Evolutionary conservation across 2,113 vertebrate species (phyloP), one percentile per base, ranked within the genome.

Genomic region (Sturnus vulgaris): DNA sequence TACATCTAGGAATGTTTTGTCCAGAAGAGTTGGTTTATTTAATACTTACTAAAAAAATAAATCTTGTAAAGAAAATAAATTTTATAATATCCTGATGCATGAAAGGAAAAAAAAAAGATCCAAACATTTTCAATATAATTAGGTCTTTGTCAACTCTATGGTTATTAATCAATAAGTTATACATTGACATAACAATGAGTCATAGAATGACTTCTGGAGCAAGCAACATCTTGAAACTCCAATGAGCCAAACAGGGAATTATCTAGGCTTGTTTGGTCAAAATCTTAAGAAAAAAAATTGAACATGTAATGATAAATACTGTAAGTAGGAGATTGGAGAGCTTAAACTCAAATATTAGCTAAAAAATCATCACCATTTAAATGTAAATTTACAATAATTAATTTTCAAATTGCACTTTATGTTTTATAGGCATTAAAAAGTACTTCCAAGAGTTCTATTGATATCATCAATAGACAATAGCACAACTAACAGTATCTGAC

Each of bases 21-120:
- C 83, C 60, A 63, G 53, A 95, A 61, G 33, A 92, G 40, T n/a
- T 85, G 68, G 72, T 91, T 94, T 95, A 94, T 93, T 83, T 95
- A 79, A 90, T 49, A 89, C 37, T 63, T 90, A 76, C 28, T 86
- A 55, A 94, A 96, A 31, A 88, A 94, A 97, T 94, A 92, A 96
- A 82, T 66, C 42, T 61, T 88, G 39, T 64, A 53, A 64, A 68
- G 59, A 75, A 93, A 84, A 73, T 21, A 2, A 44, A 19, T 76
- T 61, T 88, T 15, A 49, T 69, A 72, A 9, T 42, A 14, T 64
- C 8, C 2, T 63, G 3, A 19, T 65, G 40, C 33, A 53, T 56
- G 10, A 30, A 40, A n/a, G 33, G 35, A 5, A 39, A 81, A 60
- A 81, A 60, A 40, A 47, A 23, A 18, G 1, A 60, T 1, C 8